Evolutionary conservation across 2,797 vertebrate species (phyloP), one percentile per base, ranked within the genome.

Genomic region (Gambelia wislizenii): DNA sequence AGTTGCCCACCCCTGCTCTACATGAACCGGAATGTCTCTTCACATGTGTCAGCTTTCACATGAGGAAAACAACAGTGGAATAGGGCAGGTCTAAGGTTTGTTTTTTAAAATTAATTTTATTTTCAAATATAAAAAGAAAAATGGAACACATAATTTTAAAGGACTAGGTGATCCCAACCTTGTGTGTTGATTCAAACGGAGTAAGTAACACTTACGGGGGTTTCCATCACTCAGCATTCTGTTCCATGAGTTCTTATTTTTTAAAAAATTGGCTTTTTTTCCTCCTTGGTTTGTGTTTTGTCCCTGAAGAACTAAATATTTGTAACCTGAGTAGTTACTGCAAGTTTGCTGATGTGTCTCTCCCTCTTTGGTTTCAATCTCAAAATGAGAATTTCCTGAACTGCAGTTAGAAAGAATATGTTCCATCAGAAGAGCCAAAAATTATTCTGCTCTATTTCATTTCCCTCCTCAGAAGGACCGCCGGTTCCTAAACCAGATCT

Each of bases 401-500:
- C 22, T 3, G 20, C 10, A 20, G 36, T 74, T 39, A 8, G 42
- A 30, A 47, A 27, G 3, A 76, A 76, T 12, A 54, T 1, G 39
- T 30, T 61, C 4, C 52, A 30, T 33, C 64, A 67, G 64, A 64
- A 27, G 9, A 64, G 7, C 2, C 54, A 6, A 64, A 64, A 0
- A 33, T 25, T 61, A 6, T 64, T 14, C 2, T 69, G 7, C 7
- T 6, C 52, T 52, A 7, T 49, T 70, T 16, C 13, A 0, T 47
- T 2, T 25, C 49, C 36, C 54, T 86, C 76, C 7, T 44, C 47
- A 87, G 86, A 81, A 72, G 67, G 78, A 16, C 64, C 64, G 8
- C 78, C 27, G 7, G 86, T 59, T 44, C 49, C 78, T 33, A 87
- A 87, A 75, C 86, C 87, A 10, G 87, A 88, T 36, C 54, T 83